Percentiles rank a stretch among this genome's conserved stretches.
These are phyloP conservation scores for Neocloeon triangulifer DNA, from an alignment of 1,140 invertebrate genomes.

Conservation along the genomic window DNA sequence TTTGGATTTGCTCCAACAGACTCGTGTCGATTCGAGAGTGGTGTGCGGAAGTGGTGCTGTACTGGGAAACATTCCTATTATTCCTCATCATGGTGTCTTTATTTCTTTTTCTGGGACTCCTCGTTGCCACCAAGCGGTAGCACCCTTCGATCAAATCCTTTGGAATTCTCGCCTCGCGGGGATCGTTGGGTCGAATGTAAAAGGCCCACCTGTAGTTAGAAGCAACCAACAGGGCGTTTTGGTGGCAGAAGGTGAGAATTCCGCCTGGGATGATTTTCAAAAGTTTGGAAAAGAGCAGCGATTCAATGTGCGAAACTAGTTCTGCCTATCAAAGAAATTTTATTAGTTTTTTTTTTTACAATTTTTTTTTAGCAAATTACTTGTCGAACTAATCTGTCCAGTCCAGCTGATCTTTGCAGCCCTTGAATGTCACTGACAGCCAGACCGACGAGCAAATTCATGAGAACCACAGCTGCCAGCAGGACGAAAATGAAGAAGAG, in stretches of 20 bases:
- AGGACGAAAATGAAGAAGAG: slow-evolving; percentile 56
- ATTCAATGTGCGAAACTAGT: slow-evolving; percentile 53
- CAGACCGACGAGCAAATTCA: slow-evolving; percentile 63
- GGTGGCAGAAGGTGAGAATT: slow-evolving; percentile 35
- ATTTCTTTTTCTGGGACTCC: not conserved
- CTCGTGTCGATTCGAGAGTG: no score
- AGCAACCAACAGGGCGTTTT: slow-evolving; percentile 41
- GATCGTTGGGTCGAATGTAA: slow-evolving; percentile 53
- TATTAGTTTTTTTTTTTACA: no score
- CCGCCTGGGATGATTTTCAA: slow-evolving; percentile 36
- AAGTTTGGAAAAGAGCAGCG: slow-evolving; percentile 52
- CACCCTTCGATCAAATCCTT: slow-evolving; percentile 43
- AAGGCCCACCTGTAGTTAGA: slow-evolving; percentile 43
- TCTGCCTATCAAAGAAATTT: no score
- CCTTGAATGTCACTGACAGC: slow-evolving; percentile 66
- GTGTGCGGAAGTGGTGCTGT: no score
- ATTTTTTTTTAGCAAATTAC: no score
- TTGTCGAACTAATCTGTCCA: slow-evolving; percentile 55
- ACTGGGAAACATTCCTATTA: no score
- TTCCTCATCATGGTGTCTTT: no score
- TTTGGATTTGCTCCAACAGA: no score
- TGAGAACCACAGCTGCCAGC: slow-evolving; percentile 61
- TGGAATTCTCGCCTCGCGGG: slow-evolving; percentile 48
- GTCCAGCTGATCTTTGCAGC: slow-evolving; percentile 53
- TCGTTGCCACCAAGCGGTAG: slow-evolving; percentile 36